phyloP scores from a whole-genome alignment of 1,140 invertebrate species.

The Sinonovacula constricta region DNA sequence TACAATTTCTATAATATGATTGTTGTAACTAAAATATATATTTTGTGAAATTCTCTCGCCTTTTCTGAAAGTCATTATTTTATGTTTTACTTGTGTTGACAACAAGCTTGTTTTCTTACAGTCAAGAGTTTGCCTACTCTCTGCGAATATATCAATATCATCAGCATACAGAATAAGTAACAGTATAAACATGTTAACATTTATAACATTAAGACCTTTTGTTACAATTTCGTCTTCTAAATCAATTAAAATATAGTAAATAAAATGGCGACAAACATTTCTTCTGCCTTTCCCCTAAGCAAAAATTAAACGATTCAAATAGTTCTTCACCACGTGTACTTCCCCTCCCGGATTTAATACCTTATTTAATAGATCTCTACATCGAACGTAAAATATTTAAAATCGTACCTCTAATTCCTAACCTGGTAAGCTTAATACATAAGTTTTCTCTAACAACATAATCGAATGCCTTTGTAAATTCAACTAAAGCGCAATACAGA shows the following conservation, averaged over 20 bases:
- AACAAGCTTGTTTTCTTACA: neutral
- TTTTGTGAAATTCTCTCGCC: neutral
- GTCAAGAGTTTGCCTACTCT: neutral
- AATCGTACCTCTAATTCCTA: conserved; percentile 15
- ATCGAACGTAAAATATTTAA: conserved; percentile 26
- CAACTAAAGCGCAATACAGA: conserved; percentile 37
- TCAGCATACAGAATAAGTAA: conserved; percentile 11
- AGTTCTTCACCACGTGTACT: neutral
- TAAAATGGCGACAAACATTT: conserved; percentile 44
- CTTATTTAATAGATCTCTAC: conserved; percentile 33
- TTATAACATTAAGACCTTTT: neutral
- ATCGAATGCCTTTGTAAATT: conserved; percentile 38
- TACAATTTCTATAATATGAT: neutral
- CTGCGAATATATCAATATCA: conserved; percentile 20
- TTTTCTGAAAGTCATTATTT: conserved; percentile 13
- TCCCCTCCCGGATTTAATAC: no score
- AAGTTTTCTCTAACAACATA: conserved; percentile 6
- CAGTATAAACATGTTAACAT: conserved; percentile 1
- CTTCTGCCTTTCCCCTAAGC: conserved; percentile 31
- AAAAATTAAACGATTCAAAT: neutral
- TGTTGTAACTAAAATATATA: conserved; percentile 7
- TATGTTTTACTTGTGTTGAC: conserved; percentile 6
- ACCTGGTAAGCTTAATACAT: conserved; percentile 18
- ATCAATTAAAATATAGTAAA: conserved; percentile 34
- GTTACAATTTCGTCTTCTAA: neutral